These are phyloP conservation scores for Paracyclopina nana DNA, from an alignment of 1,140 invertebrate genomes.

Conservation along the genomic window DNA sequence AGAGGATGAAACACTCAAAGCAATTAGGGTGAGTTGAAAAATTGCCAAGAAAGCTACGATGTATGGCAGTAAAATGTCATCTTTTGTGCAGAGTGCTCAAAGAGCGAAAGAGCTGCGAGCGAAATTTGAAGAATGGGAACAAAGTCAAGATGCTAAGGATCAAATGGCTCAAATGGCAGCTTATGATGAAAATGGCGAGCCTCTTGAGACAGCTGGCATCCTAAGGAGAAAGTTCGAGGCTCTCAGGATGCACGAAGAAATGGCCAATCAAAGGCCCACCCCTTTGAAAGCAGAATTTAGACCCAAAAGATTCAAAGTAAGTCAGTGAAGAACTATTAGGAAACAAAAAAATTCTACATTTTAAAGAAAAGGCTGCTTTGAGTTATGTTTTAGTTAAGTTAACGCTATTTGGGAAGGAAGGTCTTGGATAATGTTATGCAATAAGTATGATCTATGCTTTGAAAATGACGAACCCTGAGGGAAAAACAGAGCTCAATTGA, in stretches of 20 bases:
- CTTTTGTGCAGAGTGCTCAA: too few species aligned
- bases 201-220: conserved; percentile 5
- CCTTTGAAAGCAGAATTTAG: not conserved
- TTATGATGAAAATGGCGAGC: conserved; percentile 12
- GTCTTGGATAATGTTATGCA: too few species aligned
- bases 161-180: conserved; percentile 2
- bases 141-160: conserved; percentile 7
- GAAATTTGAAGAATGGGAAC: conserved; percentile 17
- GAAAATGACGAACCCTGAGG: too few species aligned
- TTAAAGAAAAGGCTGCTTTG: too few species aligned
- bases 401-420: too few species aligned
- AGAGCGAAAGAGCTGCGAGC: conserved; percentile 15
- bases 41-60: not conserved
- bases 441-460: too few species aligned
- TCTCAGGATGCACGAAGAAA: conserved; percentile 3
- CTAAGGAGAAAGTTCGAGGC: conserved; percentile 9
- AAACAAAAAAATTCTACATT: too few species aligned
- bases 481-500: too few species aligned
- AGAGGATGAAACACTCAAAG: conserved; percentile 7
- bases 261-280: not conserved
- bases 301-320: conserved; percentile 10
- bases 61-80: too few species aligned
- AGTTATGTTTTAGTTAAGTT: too few species aligned
- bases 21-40: not conserved
- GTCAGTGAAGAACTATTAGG: not conserved